Base-by-base conservation (phyloP, 2,797 vertebrate species). In the Parotocinclus haroldoi region DNA sequence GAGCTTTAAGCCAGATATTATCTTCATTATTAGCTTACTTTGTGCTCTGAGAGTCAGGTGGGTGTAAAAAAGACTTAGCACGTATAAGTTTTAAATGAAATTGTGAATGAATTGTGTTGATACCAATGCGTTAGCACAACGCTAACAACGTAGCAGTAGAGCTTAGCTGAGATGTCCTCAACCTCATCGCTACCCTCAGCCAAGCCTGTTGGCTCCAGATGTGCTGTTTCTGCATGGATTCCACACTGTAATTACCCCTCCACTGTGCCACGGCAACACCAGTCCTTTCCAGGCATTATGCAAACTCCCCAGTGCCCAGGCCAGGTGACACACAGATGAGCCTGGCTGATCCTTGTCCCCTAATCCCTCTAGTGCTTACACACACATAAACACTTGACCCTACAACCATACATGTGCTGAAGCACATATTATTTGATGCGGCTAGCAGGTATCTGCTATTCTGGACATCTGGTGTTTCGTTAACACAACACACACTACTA, bases 161-260 rank as follows among this genome's bases (percentile, higher is more conserved):
- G 12, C 48, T 6, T 39, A 68, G 16, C 57, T 40, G 44, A 19
- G 61, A 58, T 76, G 75, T 74, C 68, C 63, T 73, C 75, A 68
- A 72, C 69, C 63, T 62, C 74, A 56, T 37, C 48, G 45, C 42
- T 36, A 48, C 54, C 62, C 36, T 10, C 9, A 53, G 60, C 79
- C 86, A 82, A 80, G 82, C 84, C 80, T 85, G 80, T 58, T 78
- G 76, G 76, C 86, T 90, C 88, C 89, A 91, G 91, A 91, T 92
- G 91, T 91, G 89, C 80, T 76, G 83, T 90, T 92, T 92, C 88
- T 91, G 90, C 91, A 90, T 91, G 90, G 86, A 82, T 90, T 90
- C 81, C 85, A 86, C 82, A 83, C 80, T 84, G 84, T 92, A 92
- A 92, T 92, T 91, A 90, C 86, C 83, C 84, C 83, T 83, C 81